A percentile compares a stretch with the other conserved stretches of the same genome.
Conservation (phyloP, 2,888 invertebrate species). For the Tridacna crocea region DNA sequence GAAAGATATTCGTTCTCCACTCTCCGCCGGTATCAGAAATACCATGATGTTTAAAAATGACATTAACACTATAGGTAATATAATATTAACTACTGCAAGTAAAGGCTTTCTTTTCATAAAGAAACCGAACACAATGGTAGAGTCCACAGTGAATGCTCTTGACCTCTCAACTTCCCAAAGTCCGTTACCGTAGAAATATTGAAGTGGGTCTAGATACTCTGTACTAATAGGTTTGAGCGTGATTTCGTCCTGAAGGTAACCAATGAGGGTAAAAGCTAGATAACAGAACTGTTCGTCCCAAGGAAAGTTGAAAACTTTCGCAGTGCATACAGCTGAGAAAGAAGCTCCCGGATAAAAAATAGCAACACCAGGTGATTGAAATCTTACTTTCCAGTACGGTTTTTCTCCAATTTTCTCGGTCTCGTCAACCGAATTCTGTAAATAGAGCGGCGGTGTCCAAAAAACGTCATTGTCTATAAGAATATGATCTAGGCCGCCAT, state of each 20-base stretch:
- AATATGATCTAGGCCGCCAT: background rate
- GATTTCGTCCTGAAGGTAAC: background rate
- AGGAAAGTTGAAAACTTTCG: background rate
- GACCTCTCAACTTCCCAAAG: background rate
- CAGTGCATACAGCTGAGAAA: background rate
- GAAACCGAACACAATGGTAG: background rate
- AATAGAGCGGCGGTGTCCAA: conserved; percentile 5
- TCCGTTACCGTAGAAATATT: conserved; percentile 4
- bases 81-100: background rate
- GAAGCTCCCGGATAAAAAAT: conserved; percentile 5
- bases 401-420: background rate
- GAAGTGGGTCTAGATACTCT: background rate
- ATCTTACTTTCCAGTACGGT: conserved; percentile 4
- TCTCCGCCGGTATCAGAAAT: conserved; percentile 11
- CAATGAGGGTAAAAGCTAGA: background rate
- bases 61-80: conserved; percentile 7
- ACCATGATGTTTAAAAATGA: conserved; percentile 10
- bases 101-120: conserved; percentile 7
- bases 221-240: background rate
- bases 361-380: background rate
- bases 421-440: conserved; percentile 1
- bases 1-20: conserved; percentile 13
- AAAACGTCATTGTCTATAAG: conserved; percentile 13
- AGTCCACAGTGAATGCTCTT: background rate
- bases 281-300: conserved; percentile 4